phyloP scores from a whole-genome alignment of 2,888 invertebrate genomes.

The Phlogophora meticulosa region DNA sequence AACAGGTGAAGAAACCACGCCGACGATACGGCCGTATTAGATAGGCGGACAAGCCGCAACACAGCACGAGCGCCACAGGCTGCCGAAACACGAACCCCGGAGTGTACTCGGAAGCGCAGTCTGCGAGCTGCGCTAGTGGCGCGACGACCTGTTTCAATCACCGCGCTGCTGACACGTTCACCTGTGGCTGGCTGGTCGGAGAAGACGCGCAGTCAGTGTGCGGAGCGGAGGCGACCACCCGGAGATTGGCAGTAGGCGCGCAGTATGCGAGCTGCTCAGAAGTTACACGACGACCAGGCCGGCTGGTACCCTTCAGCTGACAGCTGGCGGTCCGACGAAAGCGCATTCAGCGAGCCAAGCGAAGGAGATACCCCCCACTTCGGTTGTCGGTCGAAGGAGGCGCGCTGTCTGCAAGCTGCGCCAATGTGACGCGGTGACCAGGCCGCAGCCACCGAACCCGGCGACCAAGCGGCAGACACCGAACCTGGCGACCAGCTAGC shows the following conservation, averaged over 20 bases:
- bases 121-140: background rate
- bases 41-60: background rate
- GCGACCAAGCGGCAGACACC: background rate
- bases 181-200: background rate
- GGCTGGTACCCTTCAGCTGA: conserved; percentile 10
- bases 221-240: background rate
- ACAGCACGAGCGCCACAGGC: no score
- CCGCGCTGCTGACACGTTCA: background rate
- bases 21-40: background rate
- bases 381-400: background rate
- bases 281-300: background rate
- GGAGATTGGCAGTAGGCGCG: background rate
- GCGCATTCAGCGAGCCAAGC: conserved; percentile 5
- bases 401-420: conserved; percentile 1
- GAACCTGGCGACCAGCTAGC: background rate
- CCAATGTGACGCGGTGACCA: background rate
- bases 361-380: background rate
- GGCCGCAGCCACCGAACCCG: background rate
- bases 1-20: no score
- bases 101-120: background rate
- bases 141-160: background rate
- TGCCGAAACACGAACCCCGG: background rate
- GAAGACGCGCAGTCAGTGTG: background rate
- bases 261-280: background rate
- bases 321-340: background rate